Conservation (phyloP, 2,888 invertebrate genomes). For the Argyresthia goedartella region DNA sequence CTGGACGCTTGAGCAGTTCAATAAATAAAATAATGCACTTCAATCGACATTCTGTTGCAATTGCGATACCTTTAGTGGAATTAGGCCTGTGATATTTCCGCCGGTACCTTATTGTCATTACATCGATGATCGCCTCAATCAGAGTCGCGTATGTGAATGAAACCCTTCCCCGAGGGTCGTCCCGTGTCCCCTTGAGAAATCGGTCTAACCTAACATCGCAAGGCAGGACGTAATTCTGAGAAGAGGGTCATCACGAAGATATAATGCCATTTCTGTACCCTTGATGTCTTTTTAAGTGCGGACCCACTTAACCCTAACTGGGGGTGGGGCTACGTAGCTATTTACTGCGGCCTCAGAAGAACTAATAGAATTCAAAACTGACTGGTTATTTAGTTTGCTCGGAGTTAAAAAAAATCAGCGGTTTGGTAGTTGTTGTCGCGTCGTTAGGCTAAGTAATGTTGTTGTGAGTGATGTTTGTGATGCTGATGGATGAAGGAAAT, state of each 20-base stretch:
- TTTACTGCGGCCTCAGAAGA: constrained; percentile 34
- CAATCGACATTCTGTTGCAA: too few relatives aligned
- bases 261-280: constrained; percentile 65
- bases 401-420: background rate
- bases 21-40: too few relatives aligned
- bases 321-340: constrained; percentile 23
- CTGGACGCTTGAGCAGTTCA: too few relatives aligned
- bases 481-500: background rate
- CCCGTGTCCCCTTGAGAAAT: constrained; percentile 16
- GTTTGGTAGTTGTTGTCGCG: background rate
- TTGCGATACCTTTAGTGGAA: too few relatives aligned
- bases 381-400: background rate
- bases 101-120: too few relatives aligned
- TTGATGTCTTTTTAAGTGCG: constrained; percentile 69
- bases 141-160: constrained; percentile 10
- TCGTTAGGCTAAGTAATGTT: background rate
- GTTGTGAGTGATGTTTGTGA: background rate
- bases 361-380: constrained; percentile 24
- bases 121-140: constrained; percentile 13
- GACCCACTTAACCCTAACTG: constrained; percentile 60
- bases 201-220: constrained; percentile 29
- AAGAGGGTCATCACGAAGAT: constrained; percentile 64
- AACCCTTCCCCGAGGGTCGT: background rate
- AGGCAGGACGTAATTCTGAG: constrained; percentile 44
- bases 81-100: too few relatives aligned